Base-by-base conservation (phyloP, 2,888 invertebrate genomes). In the Boloria euphrosyne region DNA sequence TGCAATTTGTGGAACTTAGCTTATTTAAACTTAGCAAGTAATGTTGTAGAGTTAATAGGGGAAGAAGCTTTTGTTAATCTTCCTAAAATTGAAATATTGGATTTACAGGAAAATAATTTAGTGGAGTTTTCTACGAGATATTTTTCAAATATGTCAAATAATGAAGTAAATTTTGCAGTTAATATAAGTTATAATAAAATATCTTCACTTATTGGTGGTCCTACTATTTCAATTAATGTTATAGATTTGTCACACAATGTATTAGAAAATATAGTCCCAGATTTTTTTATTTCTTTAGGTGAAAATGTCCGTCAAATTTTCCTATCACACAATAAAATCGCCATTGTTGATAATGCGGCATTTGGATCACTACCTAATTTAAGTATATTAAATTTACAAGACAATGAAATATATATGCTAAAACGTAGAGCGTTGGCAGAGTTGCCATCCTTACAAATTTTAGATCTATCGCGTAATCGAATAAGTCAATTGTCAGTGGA, bases 1-100 rank as follows among this genome's bases (percentile, higher is more conserved):
- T 89, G 91, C 55, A 94, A 95, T 80, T 93, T 97, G 78, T 93
- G 94, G 13, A 94, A 94, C 75, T 89, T 98, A 65, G 93, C 94
- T 52, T 96, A 95, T 68, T 87, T 98, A 62, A 95, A 96, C 76
- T 85, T 98, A 67, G 95, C 96, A 2, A 95, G 96, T 73, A 98
- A 98, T 82, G 87, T 93, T 18, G 88, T 98, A 55, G 90, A 90
- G 38, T 90, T 90, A 47, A 93, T 98, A 55, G 94, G 94, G 0
- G 93, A 93, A 4, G 92, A 93, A n/a, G 95, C 97, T 0, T 95
- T 98, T 73, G 87, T 90, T 4, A 93, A 95, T 64, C 85, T 97
- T 68, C 94, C 95, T 0, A 94, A 93, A 71, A 84, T 98, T 61
- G 93, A 94, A 59, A 94, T 94, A 64, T 83, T 97, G 14, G 96